Evolutionary conservation across 2,113 vertebrate genomes (phyloP).

Genomic region (Hippoglossus stenolepis): DNA sequence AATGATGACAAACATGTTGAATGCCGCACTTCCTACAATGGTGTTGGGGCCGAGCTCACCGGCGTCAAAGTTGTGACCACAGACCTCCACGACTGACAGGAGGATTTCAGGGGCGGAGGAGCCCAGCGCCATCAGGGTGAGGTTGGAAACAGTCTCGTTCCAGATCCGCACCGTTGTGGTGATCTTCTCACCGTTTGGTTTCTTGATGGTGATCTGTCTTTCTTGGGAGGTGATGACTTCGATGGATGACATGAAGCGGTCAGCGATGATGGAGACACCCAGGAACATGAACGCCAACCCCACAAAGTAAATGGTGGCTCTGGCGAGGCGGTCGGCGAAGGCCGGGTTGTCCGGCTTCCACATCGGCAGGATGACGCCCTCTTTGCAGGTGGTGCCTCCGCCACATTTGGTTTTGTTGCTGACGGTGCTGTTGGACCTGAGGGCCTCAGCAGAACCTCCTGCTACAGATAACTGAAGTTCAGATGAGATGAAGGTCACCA

Average conservation of each 20-base stretch:
- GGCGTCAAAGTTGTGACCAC: constrained; percentile 91
- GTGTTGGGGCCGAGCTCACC: constrained; percentile 96
- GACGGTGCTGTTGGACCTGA: constrained; percentile 61
- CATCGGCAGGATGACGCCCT: constrained; percentile 92
- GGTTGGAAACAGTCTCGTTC: constrained; percentile 98
- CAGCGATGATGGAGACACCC: constrained; percentile 96
- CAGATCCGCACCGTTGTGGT: constrained; percentile 94
- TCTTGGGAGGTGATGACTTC: constrained; percentile 99
- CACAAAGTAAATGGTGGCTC: constrained; percentile 95
- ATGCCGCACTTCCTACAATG: constrained; percentile 97
- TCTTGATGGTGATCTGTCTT: constrained; percentile 93
- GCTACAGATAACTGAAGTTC: constrained; percentile 58
- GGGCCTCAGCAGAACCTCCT: constrained; percentile 38
- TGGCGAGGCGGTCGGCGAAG: constrained; percentile 91
- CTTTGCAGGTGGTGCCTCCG: constrained; percentile 87
- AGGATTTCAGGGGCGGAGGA: constrained; percentile 97
- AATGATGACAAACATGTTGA: constrained; percentile 99
- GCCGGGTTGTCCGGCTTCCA: constrained; percentile 91
- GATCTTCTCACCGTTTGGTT: constrained; percentile 91
- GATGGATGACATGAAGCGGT: constrained; percentile 98
- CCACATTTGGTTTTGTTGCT: constrained; percentile 73
- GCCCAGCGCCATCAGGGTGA: constrained; percentile 97
- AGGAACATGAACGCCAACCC: constrained; percentile 96
- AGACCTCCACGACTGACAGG: constrained; percentile 96
- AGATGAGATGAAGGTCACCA: constrained; percentile 77